Conservation (phyloP, 1,140 invertebrate species). For the Bombus pascuorum region DNA sequence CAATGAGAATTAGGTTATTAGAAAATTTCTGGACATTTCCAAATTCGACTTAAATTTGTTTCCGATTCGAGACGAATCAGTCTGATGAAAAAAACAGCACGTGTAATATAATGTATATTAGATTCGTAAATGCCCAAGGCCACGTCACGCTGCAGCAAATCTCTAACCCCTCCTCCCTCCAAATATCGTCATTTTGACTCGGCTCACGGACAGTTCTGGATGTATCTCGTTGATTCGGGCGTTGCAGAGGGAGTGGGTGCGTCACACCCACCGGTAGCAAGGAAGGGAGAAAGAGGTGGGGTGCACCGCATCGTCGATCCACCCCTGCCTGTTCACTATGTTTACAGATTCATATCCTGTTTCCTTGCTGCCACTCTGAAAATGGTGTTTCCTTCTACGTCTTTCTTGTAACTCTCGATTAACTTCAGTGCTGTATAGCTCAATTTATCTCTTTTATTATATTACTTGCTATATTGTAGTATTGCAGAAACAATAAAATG, state of each 20-base stretch:
- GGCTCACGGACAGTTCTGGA: conserved; percentile 42
- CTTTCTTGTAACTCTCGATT: too few species aligned
- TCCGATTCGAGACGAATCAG: too few species aligned
- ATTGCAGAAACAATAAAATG: not conserved
- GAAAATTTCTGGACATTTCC: not conserved
- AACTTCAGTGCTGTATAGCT: not conserved
- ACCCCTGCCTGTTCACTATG: conserved; percentile 37
- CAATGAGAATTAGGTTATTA: not conserved
- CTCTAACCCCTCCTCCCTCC: not conserved
- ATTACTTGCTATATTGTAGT: not conserved
- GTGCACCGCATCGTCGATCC: conserved; percentile 50
- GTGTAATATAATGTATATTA: conserved; percentile 14
- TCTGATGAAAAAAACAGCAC: not conserved
- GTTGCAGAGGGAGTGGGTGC: conserved; percentile 46
- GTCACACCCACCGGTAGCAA: conserved; percentile 45
- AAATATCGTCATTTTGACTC: conserved; percentile 45
- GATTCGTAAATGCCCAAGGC: conserved; percentile 54
- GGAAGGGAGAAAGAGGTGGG: conserved; percentile 30
- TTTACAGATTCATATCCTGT: conserved; percentile 64
- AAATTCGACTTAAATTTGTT: not conserved
- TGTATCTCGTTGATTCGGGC: conserved; percentile 48
- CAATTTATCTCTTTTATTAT: not conserved
- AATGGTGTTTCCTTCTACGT: conserved; percentile 4
- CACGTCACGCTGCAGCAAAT: conserved; percentile 60
- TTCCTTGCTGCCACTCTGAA: conserved; percentile 6